Evolutionary conservation across 2,113 vertebrate species (phyloP).

Genomic region (Coryphaenoides rupestris): DNA sequence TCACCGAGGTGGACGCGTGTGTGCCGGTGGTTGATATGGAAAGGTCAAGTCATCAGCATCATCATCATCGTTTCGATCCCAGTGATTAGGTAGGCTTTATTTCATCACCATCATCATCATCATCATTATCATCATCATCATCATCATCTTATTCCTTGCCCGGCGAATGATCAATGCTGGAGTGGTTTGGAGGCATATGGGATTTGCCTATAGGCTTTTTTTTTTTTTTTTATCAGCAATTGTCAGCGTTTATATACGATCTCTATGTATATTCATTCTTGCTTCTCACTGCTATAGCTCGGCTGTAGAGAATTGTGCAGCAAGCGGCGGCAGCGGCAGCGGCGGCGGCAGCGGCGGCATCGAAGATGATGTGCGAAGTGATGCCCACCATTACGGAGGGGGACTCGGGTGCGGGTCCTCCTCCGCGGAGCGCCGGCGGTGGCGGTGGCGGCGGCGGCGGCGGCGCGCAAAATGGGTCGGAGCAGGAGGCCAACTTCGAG

Average conservation of each 20-base stretch:
- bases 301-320: neutral
- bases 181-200: neutral
- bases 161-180: too few species aligned
- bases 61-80: constrained; percentile 38
- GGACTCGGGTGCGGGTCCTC: constrained; percentile 82
- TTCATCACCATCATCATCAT: too few species aligned
- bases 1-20: constrained; percentile 49
- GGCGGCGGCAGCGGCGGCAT: too few species aligned
- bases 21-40: constrained; percentile 63
- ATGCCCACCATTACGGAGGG: constrained; percentile 98
- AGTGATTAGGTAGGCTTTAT: constrained; percentile 61
- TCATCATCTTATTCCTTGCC: too few species aligned
- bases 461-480: constrained; percentile 79
- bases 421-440: constrained; percentile 60
- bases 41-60: constrained; percentile 52
- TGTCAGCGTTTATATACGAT: constrained; percentile 1
- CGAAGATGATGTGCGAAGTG: constrained; percentile 95
- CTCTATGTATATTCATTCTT: neutral
- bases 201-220: constrained; percentile 19
- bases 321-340: too few species aligned
- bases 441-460: too few species aligned
- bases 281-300: neutral
- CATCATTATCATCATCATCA: too few species aligned
- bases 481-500: constrained; percentile 92
- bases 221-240: neutral